Conservation (phyloP, 2,797 vertebrate species). For the Rhabdomys pumilio region DNA sequence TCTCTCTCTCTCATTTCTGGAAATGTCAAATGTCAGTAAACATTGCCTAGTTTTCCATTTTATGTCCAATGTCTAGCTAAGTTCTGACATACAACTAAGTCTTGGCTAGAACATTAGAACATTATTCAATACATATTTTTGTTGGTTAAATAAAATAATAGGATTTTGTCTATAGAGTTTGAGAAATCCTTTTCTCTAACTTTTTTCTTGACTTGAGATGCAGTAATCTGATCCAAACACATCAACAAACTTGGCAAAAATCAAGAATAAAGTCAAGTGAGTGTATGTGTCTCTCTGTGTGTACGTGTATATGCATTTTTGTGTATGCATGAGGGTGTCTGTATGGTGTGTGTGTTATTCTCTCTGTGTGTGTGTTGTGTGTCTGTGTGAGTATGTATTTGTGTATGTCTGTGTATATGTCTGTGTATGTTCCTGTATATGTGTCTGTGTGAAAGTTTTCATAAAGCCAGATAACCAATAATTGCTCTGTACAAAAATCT, state of each 20-base stretch:
- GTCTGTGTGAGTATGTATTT: neutral
- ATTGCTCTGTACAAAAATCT: neutral
- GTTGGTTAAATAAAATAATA: slow-evolving; percentile 39
- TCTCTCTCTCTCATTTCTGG: neutral
- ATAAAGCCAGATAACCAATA: neutral
- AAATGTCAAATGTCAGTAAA: neutral
- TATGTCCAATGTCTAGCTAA: slow-evolving; percentile 1
- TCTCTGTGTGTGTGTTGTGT: neutral
- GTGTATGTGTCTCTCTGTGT: neutral
- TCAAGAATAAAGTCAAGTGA: neutral
- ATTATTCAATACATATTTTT: neutral
- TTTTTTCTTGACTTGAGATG: neutral
- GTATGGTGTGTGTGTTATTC: neutral
- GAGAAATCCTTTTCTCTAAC: neutral
- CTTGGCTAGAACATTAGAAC: neutral
- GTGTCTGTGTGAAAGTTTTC: neutral
- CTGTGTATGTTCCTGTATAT: neutral
- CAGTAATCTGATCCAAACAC: neutral
- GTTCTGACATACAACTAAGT: slow-evolving; percentile 26
- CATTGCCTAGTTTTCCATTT: neutral
- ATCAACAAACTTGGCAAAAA: slow-evolving; percentile 15
- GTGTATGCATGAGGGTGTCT: neutral
- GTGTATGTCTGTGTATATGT: neutral
- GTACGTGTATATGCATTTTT: neutral
- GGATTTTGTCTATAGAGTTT: neutral